Conservation (phyloP, 53 echinoderm and acorn worm species). For the Zoroaster sp. region DNA sequence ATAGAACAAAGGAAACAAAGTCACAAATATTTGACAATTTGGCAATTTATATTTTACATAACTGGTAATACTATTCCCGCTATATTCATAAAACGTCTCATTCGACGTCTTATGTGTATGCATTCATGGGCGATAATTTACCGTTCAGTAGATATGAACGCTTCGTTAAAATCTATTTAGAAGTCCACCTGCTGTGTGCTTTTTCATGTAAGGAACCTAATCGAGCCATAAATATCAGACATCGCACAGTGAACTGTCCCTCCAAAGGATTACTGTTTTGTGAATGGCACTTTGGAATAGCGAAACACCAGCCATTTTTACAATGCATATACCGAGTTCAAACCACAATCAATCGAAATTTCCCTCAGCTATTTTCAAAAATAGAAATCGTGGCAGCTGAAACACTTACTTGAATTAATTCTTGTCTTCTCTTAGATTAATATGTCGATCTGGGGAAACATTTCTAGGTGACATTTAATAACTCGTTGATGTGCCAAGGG, state of each 20-base stretch:
- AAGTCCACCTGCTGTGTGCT: background rate
- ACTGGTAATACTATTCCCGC: no score
- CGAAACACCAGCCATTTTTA: background rate
- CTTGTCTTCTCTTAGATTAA: background rate
- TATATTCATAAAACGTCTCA: background rate
- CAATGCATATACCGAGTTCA: background rate
- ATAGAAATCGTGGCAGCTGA: slow-evolving; percentile 7
- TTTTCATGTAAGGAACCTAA: background rate
- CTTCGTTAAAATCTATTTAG: background rate
- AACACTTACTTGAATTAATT: slow-evolving; percentile 5
- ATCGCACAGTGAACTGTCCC: background rate
- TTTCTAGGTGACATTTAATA: background rate
- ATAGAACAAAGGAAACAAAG: no score
- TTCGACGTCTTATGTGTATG: background rate
- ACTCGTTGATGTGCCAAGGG: background rate
- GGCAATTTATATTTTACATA: no score
- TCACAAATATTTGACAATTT: no score
- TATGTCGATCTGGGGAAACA: background rate
- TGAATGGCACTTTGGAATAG: background rate
- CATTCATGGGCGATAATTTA: background rate
- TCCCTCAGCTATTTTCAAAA: background rate
- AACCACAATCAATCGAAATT: background rate
- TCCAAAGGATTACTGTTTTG: background rate
- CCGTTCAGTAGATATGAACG: background rate
- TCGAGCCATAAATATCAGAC: background rate